Percentiles rank a stretch among this genome's conserved stretches.
Conservation (phyloP, 2,888 invertebrate genomes). For the Drosophila putrida region DNA sequence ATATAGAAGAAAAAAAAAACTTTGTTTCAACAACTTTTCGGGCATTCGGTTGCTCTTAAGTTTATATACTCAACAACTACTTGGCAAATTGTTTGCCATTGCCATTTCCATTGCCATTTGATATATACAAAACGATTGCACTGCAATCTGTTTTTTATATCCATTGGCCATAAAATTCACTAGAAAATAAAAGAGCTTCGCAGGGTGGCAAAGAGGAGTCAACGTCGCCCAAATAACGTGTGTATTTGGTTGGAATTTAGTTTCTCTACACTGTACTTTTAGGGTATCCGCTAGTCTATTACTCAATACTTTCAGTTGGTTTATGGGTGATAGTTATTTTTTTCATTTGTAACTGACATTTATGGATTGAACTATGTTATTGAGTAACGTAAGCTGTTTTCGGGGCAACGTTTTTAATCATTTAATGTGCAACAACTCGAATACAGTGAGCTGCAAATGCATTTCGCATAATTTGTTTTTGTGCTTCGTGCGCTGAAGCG, state of each 20-base stretch:
- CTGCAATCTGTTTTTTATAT: constrained; percentile 56
- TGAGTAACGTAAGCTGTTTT: constrained; percentile 16
- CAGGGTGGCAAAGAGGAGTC: neutral
- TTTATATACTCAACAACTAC: constrained; percentile 66
- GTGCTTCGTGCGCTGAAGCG: constrained; percentile 64
- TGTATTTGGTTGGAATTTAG: neutral
- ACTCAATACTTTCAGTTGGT: neutral
- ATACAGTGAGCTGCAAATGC: constrained; percentile 63
- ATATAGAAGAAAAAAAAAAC: constrained; percentile 33
- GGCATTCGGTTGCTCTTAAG: constrained; percentile 33
- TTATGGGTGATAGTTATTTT: neutral
- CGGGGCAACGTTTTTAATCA: constrained; percentile 56
- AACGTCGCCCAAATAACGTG: neutral
- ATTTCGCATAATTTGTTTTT: constrained; percentile 75
- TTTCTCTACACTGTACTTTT: neutral
- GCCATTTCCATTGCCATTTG: constrained; percentile 57
- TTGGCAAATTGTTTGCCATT: constrained; percentile 68
- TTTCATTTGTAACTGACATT: constrained; percentile 9
- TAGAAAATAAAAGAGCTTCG: constrained; percentile 5
- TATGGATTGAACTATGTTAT: constrained; percentile 26
- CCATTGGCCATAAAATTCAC: constrained; percentile 20
- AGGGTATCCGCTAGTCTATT: constrained; percentile 2
- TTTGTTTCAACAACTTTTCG: constrained; percentile 52
- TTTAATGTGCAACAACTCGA: constrained; percentile 63
- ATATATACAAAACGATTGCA: constrained; percentile 50